phyloP scores from a whole-genome alignment of 2,797 vertebrate genomes.

The Anguilla megastoma region DNA sequence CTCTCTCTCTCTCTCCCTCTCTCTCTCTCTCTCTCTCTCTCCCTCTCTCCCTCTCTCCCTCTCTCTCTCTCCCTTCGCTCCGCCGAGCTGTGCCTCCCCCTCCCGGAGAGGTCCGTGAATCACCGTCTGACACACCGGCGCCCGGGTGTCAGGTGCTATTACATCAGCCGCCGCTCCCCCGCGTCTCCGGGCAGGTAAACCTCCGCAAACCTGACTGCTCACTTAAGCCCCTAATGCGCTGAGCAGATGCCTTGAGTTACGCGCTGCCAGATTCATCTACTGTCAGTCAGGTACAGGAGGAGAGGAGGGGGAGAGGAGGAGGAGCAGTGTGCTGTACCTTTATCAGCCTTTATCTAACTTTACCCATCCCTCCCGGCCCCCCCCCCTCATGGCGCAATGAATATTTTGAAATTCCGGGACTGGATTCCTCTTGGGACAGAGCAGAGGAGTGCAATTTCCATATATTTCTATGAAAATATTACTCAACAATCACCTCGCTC shows the following conservation, averaged over 20 bases:
- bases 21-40: too few species aligned
- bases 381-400: background rate
- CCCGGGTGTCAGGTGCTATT: background rate
- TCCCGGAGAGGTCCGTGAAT: background rate
- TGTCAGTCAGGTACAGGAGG: slow-evolving; percentile 32
- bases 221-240: slow-evolving; percentile 53
- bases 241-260: slow-evolving; percentile 55
- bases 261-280: slow-evolving; percentile 43
- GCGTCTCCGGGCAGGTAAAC: slow-evolving; percentile 61
- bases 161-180: slow-evolving; percentile 58
- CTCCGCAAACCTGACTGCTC: slow-evolving; percentile 57
- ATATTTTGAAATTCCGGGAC: background rate
- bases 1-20: background rate
- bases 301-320: background rate
- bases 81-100: background rate
- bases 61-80: background rate
- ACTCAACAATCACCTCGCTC: background rate
- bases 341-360: background rate
- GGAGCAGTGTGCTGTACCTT: background rate
- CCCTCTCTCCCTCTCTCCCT: too few species aligned
- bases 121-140: background rate
- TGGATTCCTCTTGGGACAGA: background rate
- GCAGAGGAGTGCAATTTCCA: background rate
- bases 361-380: slow-evolving; percentile 15
- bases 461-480: background rate